Evolutionary conservation across 1,140 invertebrate species (phyloP), one percentile per base, ranked within the genome.

Genomic region (Drosophila athabasca): DNA sequence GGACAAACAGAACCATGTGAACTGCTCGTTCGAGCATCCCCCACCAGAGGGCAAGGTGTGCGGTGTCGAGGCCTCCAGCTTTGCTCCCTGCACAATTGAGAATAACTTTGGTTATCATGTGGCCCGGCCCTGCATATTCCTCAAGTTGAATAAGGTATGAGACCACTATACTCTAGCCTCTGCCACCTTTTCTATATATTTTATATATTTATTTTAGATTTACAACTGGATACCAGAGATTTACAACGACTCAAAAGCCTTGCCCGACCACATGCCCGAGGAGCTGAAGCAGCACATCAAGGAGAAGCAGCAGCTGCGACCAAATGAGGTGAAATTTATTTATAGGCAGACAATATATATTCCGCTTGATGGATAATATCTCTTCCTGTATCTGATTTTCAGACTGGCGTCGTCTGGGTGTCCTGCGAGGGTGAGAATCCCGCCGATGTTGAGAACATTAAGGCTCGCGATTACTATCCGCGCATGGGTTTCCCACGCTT

Each of bases 401-500:
- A 95, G 93, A 91, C 94, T 75, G 94, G 95, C 87, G 95, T 95
- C 13, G 95, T 98, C 66, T 97, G 96, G 96, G 95, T 97, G 9
- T 95, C 95, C 8, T 98, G 97, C 91, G 95, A 97, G 92, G 97
- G 97, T 43, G 96, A 98, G 93, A 97, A 97, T 92, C 96, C 96
- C 7, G 96, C 96, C 44, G 97, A 98, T 91, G 94, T 95, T 70
- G 97, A 98, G 92, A 97, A 98, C 92, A 96, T 98, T 84, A 97
- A 97, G 29, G 94, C 95, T 1, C 94, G 98, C 78, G 93, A 95
- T 65, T 97, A 97, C 93, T 94, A 95, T 81, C 97, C 96, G 31
- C 93, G 94, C 45, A 94, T 95, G 65, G 95, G 96, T 59, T 97
- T 97, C 92, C 95, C 95, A 26, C 93, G 94, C 9, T 96, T 94